These are phyloP conservation scores for Ceratina calcarata DNA, from an alignment of 1,140 invertebrate genomes.

Conservation along the genomic window DNA sequence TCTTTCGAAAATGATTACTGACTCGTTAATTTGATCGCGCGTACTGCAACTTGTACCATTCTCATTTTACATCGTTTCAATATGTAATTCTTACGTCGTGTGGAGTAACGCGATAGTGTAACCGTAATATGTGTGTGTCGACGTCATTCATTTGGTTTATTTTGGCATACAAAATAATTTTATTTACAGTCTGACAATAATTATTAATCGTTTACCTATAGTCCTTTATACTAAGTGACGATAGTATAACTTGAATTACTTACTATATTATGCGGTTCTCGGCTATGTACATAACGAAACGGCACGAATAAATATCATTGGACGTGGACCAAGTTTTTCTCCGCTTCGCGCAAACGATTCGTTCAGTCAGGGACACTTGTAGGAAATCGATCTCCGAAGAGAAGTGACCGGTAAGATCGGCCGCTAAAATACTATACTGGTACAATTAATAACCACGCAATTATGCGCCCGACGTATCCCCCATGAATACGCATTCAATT, in stretches of 20 bases:
- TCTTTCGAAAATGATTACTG: too few relatives aligned
- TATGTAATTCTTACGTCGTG: slow-evolving; percentile 23
- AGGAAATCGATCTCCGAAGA: not conserved
- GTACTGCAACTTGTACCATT: slow-evolving; percentile 39
- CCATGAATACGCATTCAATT: not conserved
- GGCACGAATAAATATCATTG: slow-evolving; percentile 67
- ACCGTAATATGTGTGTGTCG: slow-evolving; percentile 41
- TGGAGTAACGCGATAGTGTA: slow-evolving; percentile 36
- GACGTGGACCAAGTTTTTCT: slow-evolving; percentile 48
- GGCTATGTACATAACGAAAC: slow-evolving; percentile 70
- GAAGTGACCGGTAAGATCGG: not conserved
- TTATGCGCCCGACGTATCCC: not conserved
- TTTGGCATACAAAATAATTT: slow-evolving; percentile 80
- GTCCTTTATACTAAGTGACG: slow-evolving; percentile 65
- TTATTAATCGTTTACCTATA: slow-evolving; percentile 65
- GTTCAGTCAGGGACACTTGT: slow-evolving; percentile 30
- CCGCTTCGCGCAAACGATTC: slow-evolving; percentile 53
- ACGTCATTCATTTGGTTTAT: slow-evolving; percentile 75
- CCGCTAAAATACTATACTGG: not conserved
- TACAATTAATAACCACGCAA: not conserved
- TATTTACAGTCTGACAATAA: slow-evolving; percentile 76
- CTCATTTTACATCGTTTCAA: not conserved
- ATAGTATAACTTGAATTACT: slow-evolving; percentile 65
- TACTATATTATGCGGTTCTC: slow-evolving; percentile 59
- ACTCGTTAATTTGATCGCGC: slow-evolving; percentile 35